Base-by-base conservation (phyloP, 2,113 vertebrate genomes). In the Nycticryphes semicollaris region DNA sequence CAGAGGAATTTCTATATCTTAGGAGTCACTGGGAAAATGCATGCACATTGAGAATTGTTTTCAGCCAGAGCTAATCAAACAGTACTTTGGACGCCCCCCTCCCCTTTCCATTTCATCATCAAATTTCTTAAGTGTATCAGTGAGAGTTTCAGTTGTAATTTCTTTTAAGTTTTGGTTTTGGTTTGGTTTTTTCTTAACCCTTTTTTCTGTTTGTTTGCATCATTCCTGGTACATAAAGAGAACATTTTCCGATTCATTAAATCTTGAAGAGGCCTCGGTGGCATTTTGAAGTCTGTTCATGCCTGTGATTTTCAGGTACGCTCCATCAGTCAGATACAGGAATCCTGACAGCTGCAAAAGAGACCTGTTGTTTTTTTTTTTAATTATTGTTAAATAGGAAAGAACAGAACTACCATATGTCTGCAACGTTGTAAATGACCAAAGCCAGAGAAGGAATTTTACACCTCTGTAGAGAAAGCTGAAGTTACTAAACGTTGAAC, bases 1-100 rank as follows among this genome's bases (percentile, higher is more conserved):
- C 97, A 98, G 97, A 99, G 98, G 99, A 99, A 99, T 99, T 99
- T 99, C 99, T 99, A 99, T 99, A 99, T 99, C 98, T 98, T 99
- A 99, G 98, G 98, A 98, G 97, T 98, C 98, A 98, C 98, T 99
- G 99, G 98, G 97, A 97, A 98, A 92, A 97, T 81, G 87, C 99
- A 98, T 99, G 99, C 98, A 97, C 94, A 50, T 97, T 98, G 96
- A 91, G 98, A 97, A 53, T 97, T 97, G 97, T 98, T 98, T 98
- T 98, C 97, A 97, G 97, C 98, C 98, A 97, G 96, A 98, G 98
- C 97, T 98, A 97, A 98, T 95, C 94, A 97, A 98, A 96, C 88
- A 97, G 96, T 98, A 98, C 98, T 98, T 98, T 97, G 94, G 84
- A 88, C 15, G 3, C 56, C 10, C 59, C 37, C 62, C n/a, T 41